Conservation (phyloP, 1,140 invertebrate genomes). For the Procambarus clarkii region DNA sequence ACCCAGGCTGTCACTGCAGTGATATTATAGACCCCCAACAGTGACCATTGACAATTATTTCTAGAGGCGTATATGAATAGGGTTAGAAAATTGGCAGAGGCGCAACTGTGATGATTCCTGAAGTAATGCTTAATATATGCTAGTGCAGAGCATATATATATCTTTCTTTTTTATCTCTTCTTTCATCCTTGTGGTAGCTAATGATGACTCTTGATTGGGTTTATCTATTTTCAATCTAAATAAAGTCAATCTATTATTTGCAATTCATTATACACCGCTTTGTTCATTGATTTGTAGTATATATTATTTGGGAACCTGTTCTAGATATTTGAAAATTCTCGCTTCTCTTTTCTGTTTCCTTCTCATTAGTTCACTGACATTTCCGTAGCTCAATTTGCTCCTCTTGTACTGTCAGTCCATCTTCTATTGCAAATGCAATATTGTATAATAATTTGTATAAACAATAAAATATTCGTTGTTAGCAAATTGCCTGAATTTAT, state of each 20-base stretch:
- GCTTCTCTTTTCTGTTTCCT: neutral
- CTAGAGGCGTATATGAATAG: neutral
- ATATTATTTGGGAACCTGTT: constrained; percentile 6
- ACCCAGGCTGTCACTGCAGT: neutral
- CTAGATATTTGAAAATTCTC: neutral
- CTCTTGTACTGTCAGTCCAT: neutral
- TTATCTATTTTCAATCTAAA: neutral
- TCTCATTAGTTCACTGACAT: neutral
- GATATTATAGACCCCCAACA: neutral
- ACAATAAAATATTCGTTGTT: constrained; percentile 38
- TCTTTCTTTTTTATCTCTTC: neutral
- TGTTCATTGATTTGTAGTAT: constrained; percentile 7
- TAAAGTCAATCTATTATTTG: neutral
- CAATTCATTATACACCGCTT: neutral
- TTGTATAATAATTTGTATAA: constrained; percentile 61
- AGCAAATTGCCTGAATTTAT: neutral
- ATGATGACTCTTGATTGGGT: neutral
- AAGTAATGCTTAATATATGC: neutral
- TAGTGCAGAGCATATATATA: neutral
- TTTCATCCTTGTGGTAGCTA: neutral
- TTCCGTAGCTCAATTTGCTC: neutral
- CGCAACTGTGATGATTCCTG: neutral
- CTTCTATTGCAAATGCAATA: constrained; percentile 16
- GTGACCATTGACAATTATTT: neutral
- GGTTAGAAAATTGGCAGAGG: neutral